These are phyloP conservation scores for Menidia beryllina DNA, from an alignment of 2,113 vertebrate genomes.

Conservation along the genomic window DNA sequence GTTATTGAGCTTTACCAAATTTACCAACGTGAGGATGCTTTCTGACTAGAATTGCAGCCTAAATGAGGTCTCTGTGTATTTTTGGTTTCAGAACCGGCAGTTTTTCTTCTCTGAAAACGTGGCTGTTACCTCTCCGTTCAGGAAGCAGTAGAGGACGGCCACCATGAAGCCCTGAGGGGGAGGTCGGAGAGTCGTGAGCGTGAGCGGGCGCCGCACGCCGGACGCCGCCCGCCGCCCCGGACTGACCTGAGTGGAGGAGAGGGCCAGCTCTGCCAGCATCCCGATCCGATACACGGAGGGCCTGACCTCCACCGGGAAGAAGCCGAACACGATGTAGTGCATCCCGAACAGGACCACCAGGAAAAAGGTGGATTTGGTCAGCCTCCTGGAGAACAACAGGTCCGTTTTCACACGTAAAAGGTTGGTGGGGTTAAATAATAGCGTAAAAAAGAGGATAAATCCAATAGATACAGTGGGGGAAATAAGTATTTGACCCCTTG, in stretches of 20 bases:
- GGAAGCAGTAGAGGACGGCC: slow-evolving; percentile 81
- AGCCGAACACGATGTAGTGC: slow-evolving; percentile 92
- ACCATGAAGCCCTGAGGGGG: slow-evolving; percentile 80
- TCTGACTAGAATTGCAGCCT: too few species aligned
- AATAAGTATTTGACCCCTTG: too few species aligned
- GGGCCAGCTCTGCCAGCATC: slow-evolving; percentile 88
- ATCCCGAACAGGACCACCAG: slow-evolving; percentile 94
- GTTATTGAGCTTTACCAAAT: too few species aligned
- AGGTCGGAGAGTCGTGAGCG: background rate
- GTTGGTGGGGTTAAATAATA: too few species aligned
- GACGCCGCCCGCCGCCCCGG: too few species aligned
- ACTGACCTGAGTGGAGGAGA: slow-evolving; percentile 93
- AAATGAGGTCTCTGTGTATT: too few species aligned
- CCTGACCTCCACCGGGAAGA: slow-evolving; percentile 86
- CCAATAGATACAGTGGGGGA: too few species aligned
- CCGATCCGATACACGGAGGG: slow-evolving; percentile 84
- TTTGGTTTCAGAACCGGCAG: too few species aligned
- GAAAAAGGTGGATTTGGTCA: slow-evolving; percentile 93
- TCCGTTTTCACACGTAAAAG: too few species aligned
- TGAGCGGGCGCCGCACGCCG: background rate
- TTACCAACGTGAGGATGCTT: too few species aligned
- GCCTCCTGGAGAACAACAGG: slow-evolving; percentile 79
- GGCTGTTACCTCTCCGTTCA: slow-evolving; percentile 83
- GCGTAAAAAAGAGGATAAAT: too few species aligned
- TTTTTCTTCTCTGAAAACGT: too few species aligned